phyloP scores from a whole-genome alignment of 2,113 vertebrate species.

The Isurus oxyrinchus region DNA sequence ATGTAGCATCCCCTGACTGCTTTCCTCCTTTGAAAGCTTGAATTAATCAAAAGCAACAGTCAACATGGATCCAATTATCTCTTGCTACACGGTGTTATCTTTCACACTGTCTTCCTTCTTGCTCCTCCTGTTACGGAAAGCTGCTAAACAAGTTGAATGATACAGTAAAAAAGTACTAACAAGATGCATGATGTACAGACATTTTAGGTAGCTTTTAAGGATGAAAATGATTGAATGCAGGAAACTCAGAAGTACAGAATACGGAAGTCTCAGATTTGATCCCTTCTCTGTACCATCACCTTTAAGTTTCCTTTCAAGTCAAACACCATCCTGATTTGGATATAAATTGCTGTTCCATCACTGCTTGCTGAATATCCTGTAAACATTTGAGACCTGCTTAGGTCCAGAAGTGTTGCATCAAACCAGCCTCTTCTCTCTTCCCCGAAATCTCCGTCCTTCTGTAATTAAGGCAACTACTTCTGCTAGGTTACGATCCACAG shows the following conservation, averaged over 20 bases:
- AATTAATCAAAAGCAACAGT: background rate
- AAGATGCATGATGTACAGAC: background rate
- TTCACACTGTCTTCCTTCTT: background rate
- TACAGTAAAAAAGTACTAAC: background rate
- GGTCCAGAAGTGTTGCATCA: background rate
- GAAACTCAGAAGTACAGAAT: background rate
- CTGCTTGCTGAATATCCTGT: background rate
- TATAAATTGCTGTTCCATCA: background rate
- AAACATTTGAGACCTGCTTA: background rate
- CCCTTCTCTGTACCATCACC: background rate
- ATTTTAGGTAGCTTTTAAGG: background rate
- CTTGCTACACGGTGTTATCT: background rate
- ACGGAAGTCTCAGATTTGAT: background rate
- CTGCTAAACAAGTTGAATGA: background rate
- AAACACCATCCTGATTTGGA: background rate
- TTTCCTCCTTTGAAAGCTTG: background rate
- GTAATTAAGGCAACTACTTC: background rate
- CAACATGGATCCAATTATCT: background rate
- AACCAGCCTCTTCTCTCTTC: background rate
- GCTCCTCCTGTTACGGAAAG: background rate
- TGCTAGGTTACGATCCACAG: background rate
- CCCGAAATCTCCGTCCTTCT: background rate
- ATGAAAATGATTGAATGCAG: background rate
- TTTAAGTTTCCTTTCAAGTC: background rate
- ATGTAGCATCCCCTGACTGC: background rate